These are phyloP conservation scores for Microcaecilia unicolor DNA, from an alignment of 2,797 vertebrate genomes.

Conservation along the genomic window DNA sequence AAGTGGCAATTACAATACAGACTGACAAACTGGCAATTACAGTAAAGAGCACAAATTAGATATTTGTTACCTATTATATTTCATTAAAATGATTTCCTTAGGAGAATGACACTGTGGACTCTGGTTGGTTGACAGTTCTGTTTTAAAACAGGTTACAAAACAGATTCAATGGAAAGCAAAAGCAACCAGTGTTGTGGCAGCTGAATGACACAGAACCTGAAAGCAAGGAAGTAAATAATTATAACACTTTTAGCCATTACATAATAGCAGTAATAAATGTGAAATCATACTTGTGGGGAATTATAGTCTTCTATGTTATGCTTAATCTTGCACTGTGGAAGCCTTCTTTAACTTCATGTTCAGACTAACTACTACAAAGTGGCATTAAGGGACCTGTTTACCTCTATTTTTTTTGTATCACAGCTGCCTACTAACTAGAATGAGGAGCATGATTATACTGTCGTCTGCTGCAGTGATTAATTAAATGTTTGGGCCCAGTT, in stretches of 20 bases:
- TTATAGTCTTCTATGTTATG: too few species aligned
- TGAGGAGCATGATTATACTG: constrained; percentile 11
- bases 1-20: constrained; percentile 22
- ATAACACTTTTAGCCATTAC: too few species aligned
- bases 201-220: too few species aligned
- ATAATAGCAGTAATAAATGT: too few species aligned
- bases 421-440: constrained; percentile 12
- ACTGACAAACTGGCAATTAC: constrained; percentile 17
- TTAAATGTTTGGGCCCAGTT: constrained; percentile 10
- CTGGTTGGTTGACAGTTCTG: constrained; percentile 25
- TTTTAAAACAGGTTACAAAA: constrained; percentile 20
- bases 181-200: not conserved
- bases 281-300: too few species aligned
- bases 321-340: too few species aligned
- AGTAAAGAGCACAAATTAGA: constrained; percentile 22
- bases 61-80: constrained; percentile 35
- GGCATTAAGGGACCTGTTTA: too few species aligned
- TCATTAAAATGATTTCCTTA: constrained; percentile 28
- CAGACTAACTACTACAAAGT: too few species aligned
- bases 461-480: constrained; percentile 24
- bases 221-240: too few species aligned
- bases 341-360: too few species aligned
- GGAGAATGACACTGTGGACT: constrained; percentile 19
- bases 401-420: constrained; percentile 3
- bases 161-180: constrained; percentile 20